Evolutionary conservation across 1,140 invertebrate genomes (phyloP).

Genomic region (Periplaneta americana): DNA sequence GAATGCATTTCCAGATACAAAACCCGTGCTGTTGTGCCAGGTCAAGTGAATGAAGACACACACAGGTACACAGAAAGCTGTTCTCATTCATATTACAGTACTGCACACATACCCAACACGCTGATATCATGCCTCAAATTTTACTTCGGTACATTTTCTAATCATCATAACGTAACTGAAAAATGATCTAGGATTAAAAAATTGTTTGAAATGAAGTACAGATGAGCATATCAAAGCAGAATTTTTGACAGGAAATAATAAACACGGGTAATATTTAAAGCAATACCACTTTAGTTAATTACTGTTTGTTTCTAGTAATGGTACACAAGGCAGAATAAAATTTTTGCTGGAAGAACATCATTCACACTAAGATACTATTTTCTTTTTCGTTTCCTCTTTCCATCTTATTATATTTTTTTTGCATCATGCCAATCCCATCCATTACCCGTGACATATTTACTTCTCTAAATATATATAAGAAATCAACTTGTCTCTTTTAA

Average conservation of each 20-base stretch:
- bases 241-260: not conserved
- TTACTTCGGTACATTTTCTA: not conserved
- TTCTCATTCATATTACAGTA: not conserved
- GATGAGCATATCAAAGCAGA: not conserved
- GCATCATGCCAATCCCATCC: too few relatives aligned
- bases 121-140: not conserved
- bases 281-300: too few relatives aligned
- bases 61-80: not conserved
- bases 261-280: not conserved
- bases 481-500: too few relatives aligned
- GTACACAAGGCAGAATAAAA: too few relatives aligned
- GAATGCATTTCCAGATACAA: not conserved
- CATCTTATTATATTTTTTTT: too few relatives aligned
- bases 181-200: not conserved
- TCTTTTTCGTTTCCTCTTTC: too few relatives aligned
- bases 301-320: too few relatives aligned
- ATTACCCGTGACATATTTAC: too few relatives aligned
- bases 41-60: not conserved
- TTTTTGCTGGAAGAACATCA: too few relatives aligned
- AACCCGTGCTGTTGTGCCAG: not conserved
- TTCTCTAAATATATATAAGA: too few relatives aligned
- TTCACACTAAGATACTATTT: too few relatives aligned
- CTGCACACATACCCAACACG: not conserved
- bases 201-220: not conserved
- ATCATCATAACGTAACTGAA: not conserved